These are phyloP conservation scores for Pitta sordida DNA, from an alignment of 2,113 vertebrate species.

Conservation along the genomic window DNA sequence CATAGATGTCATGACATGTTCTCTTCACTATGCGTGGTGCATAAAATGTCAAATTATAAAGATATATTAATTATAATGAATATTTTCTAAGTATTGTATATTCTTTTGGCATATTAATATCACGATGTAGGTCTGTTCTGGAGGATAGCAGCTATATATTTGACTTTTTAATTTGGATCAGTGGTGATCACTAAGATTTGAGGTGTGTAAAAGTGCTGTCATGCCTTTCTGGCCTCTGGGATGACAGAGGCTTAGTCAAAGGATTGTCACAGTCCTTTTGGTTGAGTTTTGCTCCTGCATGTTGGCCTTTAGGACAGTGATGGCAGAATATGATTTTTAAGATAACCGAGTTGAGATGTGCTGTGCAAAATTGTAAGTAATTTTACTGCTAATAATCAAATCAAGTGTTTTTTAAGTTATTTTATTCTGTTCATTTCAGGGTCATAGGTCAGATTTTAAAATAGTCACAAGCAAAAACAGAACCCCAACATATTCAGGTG, in stretches of 20 bases:
- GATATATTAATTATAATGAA: not conserved
- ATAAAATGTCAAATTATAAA: not conserved
- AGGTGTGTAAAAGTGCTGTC: not conserved
- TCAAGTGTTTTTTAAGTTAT: not conserved
- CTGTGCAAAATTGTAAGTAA: not conserved
- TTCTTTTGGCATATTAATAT: not conserved
- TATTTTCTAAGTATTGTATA: not conserved
- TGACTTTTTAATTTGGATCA: not conserved
- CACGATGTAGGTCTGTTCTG: not conserved
- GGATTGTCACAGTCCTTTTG: not conserved
- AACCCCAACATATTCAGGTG: fast-evolving
- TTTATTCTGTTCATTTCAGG: not conserved
- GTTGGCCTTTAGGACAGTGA: not conserved
- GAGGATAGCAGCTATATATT: not conserved
- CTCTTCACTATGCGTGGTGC: not conserved
- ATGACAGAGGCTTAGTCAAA: not conserved
- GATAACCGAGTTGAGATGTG: not conserved
- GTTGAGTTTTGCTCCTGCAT: not conserved
- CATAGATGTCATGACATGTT: fast-evolving
- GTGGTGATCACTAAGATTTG: not conserved
- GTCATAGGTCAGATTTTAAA: not conserved
- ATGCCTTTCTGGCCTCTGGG: not conserved
- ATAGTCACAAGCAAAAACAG: not conserved
- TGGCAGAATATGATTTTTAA: not conserved
- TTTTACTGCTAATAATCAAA: not conserved